These are phyloP conservation scores for Cosmia pyralina DNA, from an alignment of 2,888 invertebrate species.

Conservation along the genomic window DNA sequence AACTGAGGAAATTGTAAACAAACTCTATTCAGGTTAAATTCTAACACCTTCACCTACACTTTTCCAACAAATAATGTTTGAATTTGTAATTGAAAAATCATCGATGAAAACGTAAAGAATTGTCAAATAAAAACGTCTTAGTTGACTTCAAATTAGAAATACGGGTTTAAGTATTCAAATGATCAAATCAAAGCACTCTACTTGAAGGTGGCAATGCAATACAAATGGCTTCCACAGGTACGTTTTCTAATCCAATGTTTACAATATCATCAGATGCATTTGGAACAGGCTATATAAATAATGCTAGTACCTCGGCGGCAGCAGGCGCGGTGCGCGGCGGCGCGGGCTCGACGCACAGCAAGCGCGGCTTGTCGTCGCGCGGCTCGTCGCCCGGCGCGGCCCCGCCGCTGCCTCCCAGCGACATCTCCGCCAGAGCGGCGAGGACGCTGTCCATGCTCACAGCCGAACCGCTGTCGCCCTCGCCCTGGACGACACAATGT, in stretches of 20 bases:
- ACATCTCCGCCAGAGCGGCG: constrained; percentile 80
- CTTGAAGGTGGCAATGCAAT: not conserved
- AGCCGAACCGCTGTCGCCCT: constrained; percentile 76
- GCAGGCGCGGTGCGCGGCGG: constrained; percentile 63
- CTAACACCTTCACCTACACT: too few relatives aligned
- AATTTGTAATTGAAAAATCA: too few relatives aligned
- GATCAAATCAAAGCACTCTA: not conserved
- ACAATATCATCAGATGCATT: not conserved
- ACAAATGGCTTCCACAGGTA: not conserved
- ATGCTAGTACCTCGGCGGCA: not conserved
- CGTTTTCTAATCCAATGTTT: not conserved
- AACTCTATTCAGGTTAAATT: too few relatives aligned
- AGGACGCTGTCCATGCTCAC: constrained; percentile 82
- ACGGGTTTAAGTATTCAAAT: not conserved
- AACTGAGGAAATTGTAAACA: not conserved
- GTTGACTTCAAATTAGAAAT: too few relatives aligned
- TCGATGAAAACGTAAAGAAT: too few relatives aligned
- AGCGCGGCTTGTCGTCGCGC: constrained; percentile 76
- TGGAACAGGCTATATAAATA: not conserved
- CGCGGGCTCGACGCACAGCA: constrained; percentile 70
- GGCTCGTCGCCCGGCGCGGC: constrained; percentile 76
- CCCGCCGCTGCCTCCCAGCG: constrained; percentile 78
- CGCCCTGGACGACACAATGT: constrained; percentile 68
- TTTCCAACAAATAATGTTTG: too few relatives aligned
- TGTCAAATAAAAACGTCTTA: too few relatives aligned